Base-by-base conservation (phyloP, 2,888 invertebrate species). In the Cylloceria caligata region DNA sequence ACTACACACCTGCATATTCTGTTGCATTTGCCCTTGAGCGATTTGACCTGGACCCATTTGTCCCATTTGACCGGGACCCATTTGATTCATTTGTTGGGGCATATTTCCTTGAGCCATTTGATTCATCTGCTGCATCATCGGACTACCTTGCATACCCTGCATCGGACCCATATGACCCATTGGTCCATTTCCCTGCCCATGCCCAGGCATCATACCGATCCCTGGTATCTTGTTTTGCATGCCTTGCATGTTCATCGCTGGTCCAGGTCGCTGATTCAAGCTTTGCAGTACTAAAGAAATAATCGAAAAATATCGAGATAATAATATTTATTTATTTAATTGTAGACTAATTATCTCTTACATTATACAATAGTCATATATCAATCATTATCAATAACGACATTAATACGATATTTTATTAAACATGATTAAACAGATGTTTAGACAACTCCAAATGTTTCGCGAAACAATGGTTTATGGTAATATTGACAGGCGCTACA, bases 251-350 rank as follows among this genome's bases (percentile, higher is more conserved):
- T 94, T 94, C 90, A 95, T 93, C 68, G 94, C 94, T 39, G 93
- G 94, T 57, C 93, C 93, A 91, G 94, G 95, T 21, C 96, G 93
- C 85, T 96, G 96, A 88, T 96, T 97, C 45, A 97, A 92, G 0
- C 96, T 96, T 92, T 97, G 97, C 2, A 97, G 93, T 30, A 97
- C 93, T 94, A 82, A 75, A 71, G 4, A 24, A 78, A 57, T 9
- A 21, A 24, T 42, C 21, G 69, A 64, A 1, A 47, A 42, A 49
- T 60, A 30, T 27, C 34, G 47, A 11, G 19, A 36, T 71, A 62
- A 34, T 57, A 16, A 57, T 2, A 42, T 36, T 62, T 68, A 42
- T 36, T 62, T 68, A 39, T 71, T 49, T 57, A 36, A 55, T 9
- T 1, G 36, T 21, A 3, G 0, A 11, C 2, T 9, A 24, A 24